phyloP scores from a whole-genome alignment of 2,888 invertebrate species.

The Bhutanitis thaidina region DNA sequence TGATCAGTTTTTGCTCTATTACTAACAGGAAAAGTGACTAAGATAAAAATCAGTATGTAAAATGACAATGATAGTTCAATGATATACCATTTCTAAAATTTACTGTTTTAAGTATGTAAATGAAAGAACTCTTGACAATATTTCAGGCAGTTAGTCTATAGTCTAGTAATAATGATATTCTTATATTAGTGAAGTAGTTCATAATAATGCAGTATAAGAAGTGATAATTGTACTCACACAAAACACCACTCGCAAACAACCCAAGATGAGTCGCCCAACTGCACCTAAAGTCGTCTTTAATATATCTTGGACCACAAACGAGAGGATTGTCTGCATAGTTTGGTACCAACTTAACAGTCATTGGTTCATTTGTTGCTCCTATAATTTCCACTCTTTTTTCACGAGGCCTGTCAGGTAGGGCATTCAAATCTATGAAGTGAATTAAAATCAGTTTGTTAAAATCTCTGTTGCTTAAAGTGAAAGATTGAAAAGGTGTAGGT shows the following conservation, averaged over 20 bases:
- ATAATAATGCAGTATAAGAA: background rate
- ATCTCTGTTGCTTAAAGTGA: too few species aligned
- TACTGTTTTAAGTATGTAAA: too few species aligned
- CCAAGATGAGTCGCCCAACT: constrained; percentile 81
- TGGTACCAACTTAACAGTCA: constrained; percentile 79
- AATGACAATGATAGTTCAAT: too few species aligned
- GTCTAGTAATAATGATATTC: too few species aligned
- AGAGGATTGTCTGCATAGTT: constrained; percentile 88
- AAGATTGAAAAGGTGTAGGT: too few species aligned
- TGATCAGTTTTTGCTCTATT: too few species aligned
- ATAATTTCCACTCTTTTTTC: constrained; percentile 81
- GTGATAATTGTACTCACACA: constrained; percentile 71
- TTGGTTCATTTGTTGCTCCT: constrained; percentile 80
- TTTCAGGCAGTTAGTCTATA: too few species aligned
- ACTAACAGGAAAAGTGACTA: too few species aligned
- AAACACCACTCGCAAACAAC: constrained; percentile 85
- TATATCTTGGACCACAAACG: constrained; percentile 88
- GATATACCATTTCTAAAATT: too few species aligned
- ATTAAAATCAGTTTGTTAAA: background rate
- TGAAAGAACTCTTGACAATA: too few species aligned
- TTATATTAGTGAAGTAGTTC: too few species aligned
- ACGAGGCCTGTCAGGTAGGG: constrained; percentile 81
- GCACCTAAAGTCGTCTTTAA: constrained; percentile 82
- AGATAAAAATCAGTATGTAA: too few species aligned
- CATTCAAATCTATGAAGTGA: constrained; percentile 83